Percentiles rank a stretch among this genome's conserved stretches.
Evolutionary conservation across 2,113 vertebrate species (phyloP).

Genomic region (Neotragus pygmaeus): DNA sequence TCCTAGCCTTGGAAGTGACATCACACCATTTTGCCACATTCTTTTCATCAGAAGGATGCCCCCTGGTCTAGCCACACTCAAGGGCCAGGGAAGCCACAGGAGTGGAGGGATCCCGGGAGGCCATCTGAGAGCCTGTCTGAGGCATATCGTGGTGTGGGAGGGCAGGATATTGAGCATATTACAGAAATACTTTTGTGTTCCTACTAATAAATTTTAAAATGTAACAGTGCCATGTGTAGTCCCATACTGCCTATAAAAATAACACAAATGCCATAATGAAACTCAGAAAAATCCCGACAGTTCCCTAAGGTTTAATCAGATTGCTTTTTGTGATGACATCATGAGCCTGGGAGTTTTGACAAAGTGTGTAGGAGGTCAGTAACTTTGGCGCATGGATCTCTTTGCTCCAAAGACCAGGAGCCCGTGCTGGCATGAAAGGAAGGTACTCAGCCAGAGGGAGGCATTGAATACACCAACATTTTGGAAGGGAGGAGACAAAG

Average conservation of each 20-base stretch:
- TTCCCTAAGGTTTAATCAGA: slow-evolving; percentile 10
- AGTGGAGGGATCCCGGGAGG: background rate
- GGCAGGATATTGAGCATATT: background rate
- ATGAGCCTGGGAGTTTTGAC: background rate
- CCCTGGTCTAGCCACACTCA: background rate
- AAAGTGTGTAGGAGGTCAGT: background rate
- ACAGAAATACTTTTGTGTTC: slow-evolving; percentile 22
- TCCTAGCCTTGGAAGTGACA: background rate
- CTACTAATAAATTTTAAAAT: slow-evolving; percentile 2
- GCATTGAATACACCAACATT: background rate
- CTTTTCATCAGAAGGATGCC: background rate
- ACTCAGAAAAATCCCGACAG: background rate
- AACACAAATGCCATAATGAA: background rate
- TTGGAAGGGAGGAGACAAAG: background rate
- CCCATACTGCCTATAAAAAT: slow-evolving; percentile 29
- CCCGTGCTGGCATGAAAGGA: background rate
- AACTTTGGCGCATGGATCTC: background rate
- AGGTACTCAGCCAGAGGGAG: background rate
- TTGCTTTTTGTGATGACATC: background rate
- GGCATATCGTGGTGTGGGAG: background rate
- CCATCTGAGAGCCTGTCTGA: background rate
- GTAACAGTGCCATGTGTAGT: background rate
- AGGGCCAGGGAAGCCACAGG: background rate
- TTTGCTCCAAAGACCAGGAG: background rate
- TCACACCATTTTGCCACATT: background rate